phyloP scores from a whole-genome alignment of 2,888 invertebrate species.

The Argyra leucocephala region DNA sequence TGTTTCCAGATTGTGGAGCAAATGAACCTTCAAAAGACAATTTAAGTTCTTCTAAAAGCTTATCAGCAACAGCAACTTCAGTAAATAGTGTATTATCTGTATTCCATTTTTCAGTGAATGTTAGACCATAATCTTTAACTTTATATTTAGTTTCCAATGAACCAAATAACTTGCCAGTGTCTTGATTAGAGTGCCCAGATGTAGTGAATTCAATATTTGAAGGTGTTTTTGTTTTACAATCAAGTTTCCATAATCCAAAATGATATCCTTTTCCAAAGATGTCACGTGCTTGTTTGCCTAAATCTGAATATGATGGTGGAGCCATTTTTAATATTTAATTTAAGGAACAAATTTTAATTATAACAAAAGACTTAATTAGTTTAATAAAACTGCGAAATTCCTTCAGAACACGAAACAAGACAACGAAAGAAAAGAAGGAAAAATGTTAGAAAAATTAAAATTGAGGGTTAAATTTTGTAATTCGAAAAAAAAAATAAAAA shows the following conservation, averaged over 20 bases:
- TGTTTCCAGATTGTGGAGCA: constrained; percentile 90
- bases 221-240: constrained; percentile 87
- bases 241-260: constrained; percentile 91
- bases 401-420: not conserved
- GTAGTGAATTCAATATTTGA: constrained; percentile 92
- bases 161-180: constrained; percentile 85
- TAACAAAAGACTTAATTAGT: not conserved
- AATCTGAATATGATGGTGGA: constrained; percentile 90
- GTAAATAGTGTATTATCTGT: constrained; percentile 92
- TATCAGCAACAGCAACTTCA: constrained; percentile 83
- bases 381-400: not conserved
- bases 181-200: constrained; percentile 83
- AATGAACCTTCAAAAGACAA: constrained; percentile 85
- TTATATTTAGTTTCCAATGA: constrained; percentile 91
- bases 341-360: not conserved
- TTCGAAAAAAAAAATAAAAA: too few species aligned
- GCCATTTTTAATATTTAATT: constrained; percentile 53
- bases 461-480: too few species aligned
- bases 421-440: not conserved
- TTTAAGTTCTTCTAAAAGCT: constrained; percentile 84
- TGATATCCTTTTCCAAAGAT: constrained; percentile 95
- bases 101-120: constrained; percentile 97
- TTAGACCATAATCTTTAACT: constrained; percentile 78
- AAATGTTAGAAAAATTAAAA: too few species aligned
- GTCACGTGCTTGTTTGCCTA: constrained; percentile 94